Conservation (phyloP, 2,797 vertebrate species). For the Chelon labrosus region DNA sequence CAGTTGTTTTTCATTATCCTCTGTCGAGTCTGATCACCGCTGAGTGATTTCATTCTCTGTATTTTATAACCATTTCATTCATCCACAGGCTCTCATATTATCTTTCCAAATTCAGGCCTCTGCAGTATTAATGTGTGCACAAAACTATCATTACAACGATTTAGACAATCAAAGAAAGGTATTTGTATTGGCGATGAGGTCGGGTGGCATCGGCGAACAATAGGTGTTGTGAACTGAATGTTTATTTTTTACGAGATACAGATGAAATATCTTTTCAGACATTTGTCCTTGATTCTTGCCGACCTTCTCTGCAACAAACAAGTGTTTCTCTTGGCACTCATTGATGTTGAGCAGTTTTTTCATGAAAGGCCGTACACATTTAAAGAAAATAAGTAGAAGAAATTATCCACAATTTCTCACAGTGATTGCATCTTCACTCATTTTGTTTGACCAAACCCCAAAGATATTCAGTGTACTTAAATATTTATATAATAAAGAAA, state of each 20-base stretch:
- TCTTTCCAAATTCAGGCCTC: slow-evolving; percentile 40
- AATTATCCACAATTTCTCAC: no score
- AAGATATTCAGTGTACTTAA: no score
- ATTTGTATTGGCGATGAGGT: slow-evolving; percentile 10
- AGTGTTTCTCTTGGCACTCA: no score
- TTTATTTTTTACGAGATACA: neutral
- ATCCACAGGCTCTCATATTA: slow-evolving; percentile 13
- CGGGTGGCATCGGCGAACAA: neutral
- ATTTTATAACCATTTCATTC: slow-evolving; percentile 32
- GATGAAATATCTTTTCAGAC: slow-evolving; percentile 5
- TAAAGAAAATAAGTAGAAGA: no score
- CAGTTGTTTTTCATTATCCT: slow-evolving; percentile 26
- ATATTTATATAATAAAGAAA: no score
- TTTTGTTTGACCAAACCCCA: no score
- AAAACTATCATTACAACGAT: slow-evolving; percentile 13
- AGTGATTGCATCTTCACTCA: no score
- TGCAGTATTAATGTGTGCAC: slow-evolving; percentile 63
- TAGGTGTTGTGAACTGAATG: neutral
- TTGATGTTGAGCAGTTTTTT: neutral
- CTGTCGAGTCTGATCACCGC: slow-evolving; percentile 16
- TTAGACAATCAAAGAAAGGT: slow-evolving; percentile 33
- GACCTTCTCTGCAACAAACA: neutral
- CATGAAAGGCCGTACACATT: neutral
- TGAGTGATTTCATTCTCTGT: slow-evolving; percentile 22
- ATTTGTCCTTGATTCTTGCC: neutral